These are phyloP conservation scores for Tinea pellionella DNA, from an alignment of 2,888 invertebrate species.

Conservation along the genomic window DNA sequence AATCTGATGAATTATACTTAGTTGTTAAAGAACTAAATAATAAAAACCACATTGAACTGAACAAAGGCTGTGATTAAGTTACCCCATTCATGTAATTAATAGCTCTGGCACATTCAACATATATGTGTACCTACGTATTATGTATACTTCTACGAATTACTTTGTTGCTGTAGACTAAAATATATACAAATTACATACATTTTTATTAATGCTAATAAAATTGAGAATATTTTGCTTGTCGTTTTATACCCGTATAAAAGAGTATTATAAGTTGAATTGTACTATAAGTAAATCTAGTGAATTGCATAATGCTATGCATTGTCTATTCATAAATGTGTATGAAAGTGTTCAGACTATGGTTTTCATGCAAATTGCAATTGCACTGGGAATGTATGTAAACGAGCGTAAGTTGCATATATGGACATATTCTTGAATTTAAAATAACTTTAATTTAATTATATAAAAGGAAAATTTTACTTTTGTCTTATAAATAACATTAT, in stretches of 20 bases:
- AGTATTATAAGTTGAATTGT: no score
- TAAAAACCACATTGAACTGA: not conserved
- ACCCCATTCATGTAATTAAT: constrained; percentile 2
- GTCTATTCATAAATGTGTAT: not conserved
- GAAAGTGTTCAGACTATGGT: not conserved
- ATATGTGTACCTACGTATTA: not conserved
- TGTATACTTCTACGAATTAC: not conserved
- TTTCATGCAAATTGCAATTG: constrained; percentile 3
- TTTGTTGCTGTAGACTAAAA: no score
- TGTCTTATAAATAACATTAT: no score
- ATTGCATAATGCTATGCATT: not conserved
- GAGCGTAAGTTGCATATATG: not conserved
- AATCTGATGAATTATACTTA: constrained; percentile 2
- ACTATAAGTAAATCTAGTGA: not conserved
- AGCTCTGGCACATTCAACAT: not conserved
- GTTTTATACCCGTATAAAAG: no score
- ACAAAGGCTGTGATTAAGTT: constrained; percentile 1
- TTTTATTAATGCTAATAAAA: no score
- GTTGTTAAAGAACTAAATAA: constrained; percentile 1
- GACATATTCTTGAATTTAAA: not conserved
- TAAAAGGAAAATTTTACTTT: no score
- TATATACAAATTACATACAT: no score
- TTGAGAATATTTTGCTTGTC: no score
- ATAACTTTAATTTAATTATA: no score
- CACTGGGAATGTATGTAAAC: not conserved